These are phyloP conservation scores for Parasteatoda tepidariorum DNA, from an alignment of 1,140 invertebrate genomes.

Conservation along the genomic window DNA sequence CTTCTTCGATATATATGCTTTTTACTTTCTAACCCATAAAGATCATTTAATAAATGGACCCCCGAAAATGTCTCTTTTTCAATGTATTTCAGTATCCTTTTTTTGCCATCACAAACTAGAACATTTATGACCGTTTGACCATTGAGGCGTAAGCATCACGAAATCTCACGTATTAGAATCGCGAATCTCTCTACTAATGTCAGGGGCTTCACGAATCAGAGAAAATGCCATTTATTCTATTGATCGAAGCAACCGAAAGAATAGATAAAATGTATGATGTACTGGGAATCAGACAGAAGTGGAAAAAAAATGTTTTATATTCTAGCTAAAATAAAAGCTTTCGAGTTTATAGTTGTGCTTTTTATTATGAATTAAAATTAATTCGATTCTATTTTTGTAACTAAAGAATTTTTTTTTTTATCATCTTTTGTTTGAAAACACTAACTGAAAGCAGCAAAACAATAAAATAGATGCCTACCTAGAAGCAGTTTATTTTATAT, in stretches of 20 bases:
- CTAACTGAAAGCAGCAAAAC: too few relatives aligned
- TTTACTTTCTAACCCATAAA: slow-evolving; percentile 8
- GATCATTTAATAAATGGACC: slow-evolving; percentile 30
- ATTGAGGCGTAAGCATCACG: slow-evolving; percentile 8
- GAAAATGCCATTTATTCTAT: slow-evolving; percentile 38
- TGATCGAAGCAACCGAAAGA: background rate
- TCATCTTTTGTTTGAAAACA: too few relatives aligned
- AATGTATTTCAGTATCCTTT: slow-evolving; percentile 26
- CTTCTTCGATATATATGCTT: background rate
- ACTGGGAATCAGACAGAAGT: background rate
- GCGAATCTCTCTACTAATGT: slow-evolving; percentile 29
- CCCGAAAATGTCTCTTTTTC: slow-evolving; percentile 37
- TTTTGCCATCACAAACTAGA: slow-evolving; percentile 15
- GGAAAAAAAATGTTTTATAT: too few relatives aligned
- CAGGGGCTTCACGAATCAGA: slow-evolving; percentile 32
- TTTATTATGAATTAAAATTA: too few relatives aligned
- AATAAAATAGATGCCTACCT: too few relatives aligned
- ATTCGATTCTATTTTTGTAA: too few relatives aligned
- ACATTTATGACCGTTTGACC: slow-evolving; percentile 46
- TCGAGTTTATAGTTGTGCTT: too few relatives aligned
- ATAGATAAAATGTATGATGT: background rate
- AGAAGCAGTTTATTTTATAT: too few relatives aligned
- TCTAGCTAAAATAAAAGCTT: too few relatives aligned
- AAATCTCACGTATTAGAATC: slow-evolving; percentile 47
- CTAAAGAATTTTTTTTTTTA: too few relatives aligned